A percentile compares a stretch with the other conserved stretches of the same genome.
phyloP scores from a whole-genome alignment of 1,140 invertebrate genomes.

The Drosophila ironensis region DNA sequence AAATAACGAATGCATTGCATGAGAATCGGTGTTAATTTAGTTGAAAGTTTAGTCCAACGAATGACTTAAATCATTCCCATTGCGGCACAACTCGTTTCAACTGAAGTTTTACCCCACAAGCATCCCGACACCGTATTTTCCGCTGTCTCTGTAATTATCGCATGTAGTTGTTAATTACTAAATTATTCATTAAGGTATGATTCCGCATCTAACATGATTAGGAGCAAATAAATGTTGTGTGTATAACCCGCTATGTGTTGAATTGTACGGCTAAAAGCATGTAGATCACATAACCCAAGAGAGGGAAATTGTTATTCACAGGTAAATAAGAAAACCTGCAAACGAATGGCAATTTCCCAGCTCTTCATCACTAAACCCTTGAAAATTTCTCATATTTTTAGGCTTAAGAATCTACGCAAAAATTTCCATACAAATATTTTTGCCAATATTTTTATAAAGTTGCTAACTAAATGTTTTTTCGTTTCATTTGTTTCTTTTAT shows the following conservation, averaged over 20 bases:
- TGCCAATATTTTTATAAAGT: constrained; percentile 64
- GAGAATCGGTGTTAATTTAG: constrained; percentile 72
- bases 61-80: constrained; percentile 1
- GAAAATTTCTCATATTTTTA: constrained; percentile 38
- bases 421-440: constrained; percentile 43
- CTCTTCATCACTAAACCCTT: constrained; percentile 2
- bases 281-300: constrained; percentile 12
- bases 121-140: not conserved
- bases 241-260: constrained; percentile 17
- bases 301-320: constrained; percentile 22
- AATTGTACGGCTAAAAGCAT: constrained; percentile 37
- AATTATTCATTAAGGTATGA: constrained; percentile 40
- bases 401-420: constrained; percentile 44
- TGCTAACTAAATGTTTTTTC: constrained; percentile 82
- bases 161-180: constrained; percentile 56
- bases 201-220: constrained; percentile 19
- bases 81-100: constrained; percentile 34
- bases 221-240: constrained; percentile 20
- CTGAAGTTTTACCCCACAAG: constrained; percentile 27
- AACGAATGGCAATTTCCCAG: constrained; percentile 16
- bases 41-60: constrained; percentile 27
- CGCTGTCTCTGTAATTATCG: constrained; percentile 28
- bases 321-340: not conserved
- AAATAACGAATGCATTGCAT: constrained; percentile 74
- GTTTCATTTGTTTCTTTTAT: constrained; percentile 81